These are phyloP conservation scores for Heptranchias perlo DNA, from an alignment of 2,113 vertebrate species.

Conservation along the genomic window DNA sequence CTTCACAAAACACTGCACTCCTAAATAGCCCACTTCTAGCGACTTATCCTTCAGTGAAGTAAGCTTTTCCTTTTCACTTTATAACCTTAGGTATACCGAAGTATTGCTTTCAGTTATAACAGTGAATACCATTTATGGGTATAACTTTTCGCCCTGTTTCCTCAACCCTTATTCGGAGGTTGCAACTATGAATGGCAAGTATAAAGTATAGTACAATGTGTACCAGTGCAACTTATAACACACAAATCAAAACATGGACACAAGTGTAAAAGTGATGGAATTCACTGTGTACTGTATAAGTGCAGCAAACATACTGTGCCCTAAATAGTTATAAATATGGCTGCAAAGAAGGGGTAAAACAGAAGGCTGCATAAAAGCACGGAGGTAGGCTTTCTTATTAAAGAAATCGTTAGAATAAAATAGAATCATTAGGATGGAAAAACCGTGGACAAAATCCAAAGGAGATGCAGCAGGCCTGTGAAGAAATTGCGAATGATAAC, in stretches of 20 bases:
- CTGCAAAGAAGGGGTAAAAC: background rate
- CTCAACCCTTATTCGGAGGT: background rate
- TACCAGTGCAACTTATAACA: background rate
- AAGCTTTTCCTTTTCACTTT: background rate
- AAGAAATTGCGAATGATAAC: background rate
- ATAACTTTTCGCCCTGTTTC: background rate
- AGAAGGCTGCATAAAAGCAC: background rate
- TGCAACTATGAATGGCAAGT: background rate
- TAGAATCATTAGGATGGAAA: background rate
- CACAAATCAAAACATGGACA: background rate
- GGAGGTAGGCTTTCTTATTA: background rate
- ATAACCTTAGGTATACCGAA: background rate
- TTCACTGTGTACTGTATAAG: background rate
- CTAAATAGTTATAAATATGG: background rate
- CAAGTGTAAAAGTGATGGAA: background rate
- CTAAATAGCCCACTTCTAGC: background rate
- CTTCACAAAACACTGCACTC: background rate
- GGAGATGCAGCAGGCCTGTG: no score
- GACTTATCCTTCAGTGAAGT: slow-evolving; percentile 17
- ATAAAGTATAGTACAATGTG: background rate
- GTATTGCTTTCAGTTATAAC: background rate
- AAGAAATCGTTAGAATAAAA: background rate
- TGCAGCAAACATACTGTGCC: background rate
- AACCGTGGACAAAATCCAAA: background rate
- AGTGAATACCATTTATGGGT: background rate